These are phyloP conservation scores for Etheostoma spectabile DNA, from an alignment of 2,113 vertebrate genomes.

Conservation along the genomic window DNA sequence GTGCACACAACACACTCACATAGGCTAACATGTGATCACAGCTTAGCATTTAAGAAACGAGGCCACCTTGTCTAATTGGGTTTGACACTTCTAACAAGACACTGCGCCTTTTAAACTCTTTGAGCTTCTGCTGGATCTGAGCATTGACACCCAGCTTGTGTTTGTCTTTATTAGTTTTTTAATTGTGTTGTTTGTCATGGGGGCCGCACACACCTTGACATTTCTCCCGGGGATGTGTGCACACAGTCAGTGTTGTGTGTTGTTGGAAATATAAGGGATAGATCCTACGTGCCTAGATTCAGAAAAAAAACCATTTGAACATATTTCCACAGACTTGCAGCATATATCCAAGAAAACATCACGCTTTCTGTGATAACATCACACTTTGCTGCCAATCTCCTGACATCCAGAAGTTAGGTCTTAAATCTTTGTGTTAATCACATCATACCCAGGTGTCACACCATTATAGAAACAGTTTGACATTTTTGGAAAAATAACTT, in stretches of 20 bases:
- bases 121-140: constrained; percentile 37
- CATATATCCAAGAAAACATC: neutral
- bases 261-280: neutral
- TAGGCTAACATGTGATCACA: constrained; percentile 61
- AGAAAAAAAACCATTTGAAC: neutral
- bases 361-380: neutral
- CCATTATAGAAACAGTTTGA: neutral
- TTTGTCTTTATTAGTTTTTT: constrained; percentile 12
- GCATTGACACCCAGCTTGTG: neutral
- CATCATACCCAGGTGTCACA: neutral
- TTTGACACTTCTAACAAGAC: constrained; percentile 69
- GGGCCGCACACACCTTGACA: neutral
- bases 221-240: neutral
- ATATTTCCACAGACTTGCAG: neutral
- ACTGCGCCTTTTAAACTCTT: constrained; percentile 54
- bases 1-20: constrained; percentile 27
- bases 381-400: neutral
- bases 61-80: constrained; percentile 59
- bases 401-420: neutral
- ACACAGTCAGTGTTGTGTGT: neutral
- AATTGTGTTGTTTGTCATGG: neutral
- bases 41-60: constrained; percentile 67
- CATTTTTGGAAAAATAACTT: constrained; percentile 1
- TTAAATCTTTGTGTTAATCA: neutral
- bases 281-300: neutral